Conservation (phyloP, 1,140 invertebrate species). For the Chironomus tepperi region DNA sequence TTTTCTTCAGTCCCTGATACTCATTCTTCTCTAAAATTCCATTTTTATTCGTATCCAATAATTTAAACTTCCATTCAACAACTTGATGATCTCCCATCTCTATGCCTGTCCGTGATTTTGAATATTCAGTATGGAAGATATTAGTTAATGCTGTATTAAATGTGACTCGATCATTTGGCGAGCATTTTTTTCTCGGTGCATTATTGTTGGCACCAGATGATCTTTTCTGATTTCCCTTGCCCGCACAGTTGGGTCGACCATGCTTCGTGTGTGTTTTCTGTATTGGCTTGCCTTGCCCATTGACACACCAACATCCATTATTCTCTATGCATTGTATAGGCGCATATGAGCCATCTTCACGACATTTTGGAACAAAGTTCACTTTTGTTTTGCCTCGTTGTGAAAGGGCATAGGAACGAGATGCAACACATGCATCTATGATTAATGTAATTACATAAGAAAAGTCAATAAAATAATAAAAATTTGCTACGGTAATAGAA, state of each 20-base stretch:
- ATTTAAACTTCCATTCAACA: slow-evolving; percentile 78
- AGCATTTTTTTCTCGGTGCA: slow-evolving; percentile 45
- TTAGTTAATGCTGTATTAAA: slow-evolving; percentile 77
- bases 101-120: slow-evolving; percentile 39
- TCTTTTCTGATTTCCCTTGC: slow-evolving; percentile 40
- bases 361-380: slow-evolving; percentile 59
- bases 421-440: slow-evolving; percentile 34
- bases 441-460: neutral
- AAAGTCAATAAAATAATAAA: neutral
- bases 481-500: neutral
- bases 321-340: slow-evolving; percentile 72
- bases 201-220: slow-evolving; percentile 32
- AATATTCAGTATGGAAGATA: slow-evolving; percentile 71
- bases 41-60: slow-evolving; percentile 70
- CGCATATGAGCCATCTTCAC: slow-evolving; percentile 70
- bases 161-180: slow-evolving; percentile 56
- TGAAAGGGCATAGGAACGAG: slow-evolving; percentile 34
- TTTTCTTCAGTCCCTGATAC: slow-evolving; percentile 64
- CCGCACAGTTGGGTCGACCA: slow-evolving; percentile 56
- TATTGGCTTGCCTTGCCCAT: slow-evolving; percentile 65
- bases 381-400: slow-evolving; percentile 31
- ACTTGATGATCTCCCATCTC: slow-evolving; percentile 41
- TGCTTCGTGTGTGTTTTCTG: slow-evolving; percentile 62
- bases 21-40: slow-evolving; percentile 65
- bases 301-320: slow-evolving; percentile 70